Base-by-base conservation (phyloP, 2,113 vertebrate genomes). In the Rhinopomastus cyanomelas region DNA sequence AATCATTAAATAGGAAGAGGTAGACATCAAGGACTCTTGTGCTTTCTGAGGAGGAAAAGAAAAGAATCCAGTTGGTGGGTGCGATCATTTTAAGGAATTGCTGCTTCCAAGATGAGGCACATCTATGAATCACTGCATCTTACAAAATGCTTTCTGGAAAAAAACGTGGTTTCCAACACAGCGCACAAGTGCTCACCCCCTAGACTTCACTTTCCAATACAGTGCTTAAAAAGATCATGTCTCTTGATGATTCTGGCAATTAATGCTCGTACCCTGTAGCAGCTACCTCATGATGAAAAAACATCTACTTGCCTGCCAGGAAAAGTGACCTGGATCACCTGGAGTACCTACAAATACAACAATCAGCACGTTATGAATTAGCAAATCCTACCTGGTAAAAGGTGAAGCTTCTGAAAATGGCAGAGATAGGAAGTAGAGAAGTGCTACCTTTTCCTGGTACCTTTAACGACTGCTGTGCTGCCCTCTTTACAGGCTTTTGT, bases 1-100 rank as follows among this genome's bases (percentile, higher is more conserved):
- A 98, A 96, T 99, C 98, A 53, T 98, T 95, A 11, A 99, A 99
- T 86, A 99, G 97, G 95, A 99, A 99, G 81, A 99, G 91, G 83
- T 98, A 98, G 69, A 98, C 97, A 1, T 98, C 98, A 12, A 97
- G 94, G 87, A 98, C 96, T 96, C 98, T 98, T 32, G 98, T 95
- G 71, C 98, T 98, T 96, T 98, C 98, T 99, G 85, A 69, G 71
- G 65, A 93, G 69, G 49, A 92, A 96, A 89, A 88, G 12, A 30
- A 77, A 59, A 76, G 55, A 32, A n/a, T n/a, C 34, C 56, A 34
- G 0, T 80, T 53, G 72, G 56, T 12, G 18, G 10, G 8, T 46
- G 21, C 77, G 44, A 46, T 76, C 53, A 32, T 84, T 87, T 71
- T 73, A 84, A 84, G 59, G 51, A 79, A 32, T 37, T 82, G 18